These are phyloP conservation scores for Pogonognathellus flavescens DNA, from an alignment of 1,140 invertebrate species.

Conservation along the genomic window DNA sequence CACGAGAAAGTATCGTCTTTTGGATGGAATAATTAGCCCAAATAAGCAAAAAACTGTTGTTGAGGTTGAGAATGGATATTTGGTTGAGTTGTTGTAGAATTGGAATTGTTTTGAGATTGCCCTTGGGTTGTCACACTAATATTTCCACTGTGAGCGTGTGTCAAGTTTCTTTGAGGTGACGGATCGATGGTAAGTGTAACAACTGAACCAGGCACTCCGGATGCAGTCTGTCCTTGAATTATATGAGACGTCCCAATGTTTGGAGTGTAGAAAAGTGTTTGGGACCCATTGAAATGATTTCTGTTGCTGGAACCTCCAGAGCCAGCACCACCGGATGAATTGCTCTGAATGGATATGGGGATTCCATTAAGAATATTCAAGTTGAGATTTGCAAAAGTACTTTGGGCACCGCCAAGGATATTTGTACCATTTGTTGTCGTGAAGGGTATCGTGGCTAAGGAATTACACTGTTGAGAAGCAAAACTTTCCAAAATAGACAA, in stretches of 20 bases:
- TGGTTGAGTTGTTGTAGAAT: background rate
- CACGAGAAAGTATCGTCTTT: too few species aligned
- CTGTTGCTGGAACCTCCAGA: background rate
- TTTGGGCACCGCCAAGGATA: background rate
- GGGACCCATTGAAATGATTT: background rate
- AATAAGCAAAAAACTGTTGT: slow-evolving; percentile 54
- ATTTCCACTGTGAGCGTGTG: background rate
- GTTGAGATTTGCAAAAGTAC: background rate
- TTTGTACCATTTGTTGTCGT: background rate
- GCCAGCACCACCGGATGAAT: background rate
- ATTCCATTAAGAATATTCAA: background rate
- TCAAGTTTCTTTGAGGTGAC: background rate
- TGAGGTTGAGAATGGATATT: slow-evolving; percentile 6
- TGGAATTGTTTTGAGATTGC: slow-evolving; percentile 6
- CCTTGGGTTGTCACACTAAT: background rate
- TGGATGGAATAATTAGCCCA: slow-evolving; percentile 20
- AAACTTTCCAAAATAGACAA: slow-evolving; percentile 54
- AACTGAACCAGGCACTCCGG: background rate
- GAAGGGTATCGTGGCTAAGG: background rate
- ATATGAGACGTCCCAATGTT: slow-evolving; percentile 2
- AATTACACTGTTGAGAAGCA: slow-evolving; percentile 19
- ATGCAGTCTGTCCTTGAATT: background rate
- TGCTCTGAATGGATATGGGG: background rate
- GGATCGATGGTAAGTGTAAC: background rate
- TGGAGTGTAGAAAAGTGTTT: slow-evolving; percentile 5